Evolutionary conservation across 2,113 vertebrate genomes (phyloP), one percentile per base, ranked within the genome.

Genomic region (Pangasianodon gigas): DNA sequence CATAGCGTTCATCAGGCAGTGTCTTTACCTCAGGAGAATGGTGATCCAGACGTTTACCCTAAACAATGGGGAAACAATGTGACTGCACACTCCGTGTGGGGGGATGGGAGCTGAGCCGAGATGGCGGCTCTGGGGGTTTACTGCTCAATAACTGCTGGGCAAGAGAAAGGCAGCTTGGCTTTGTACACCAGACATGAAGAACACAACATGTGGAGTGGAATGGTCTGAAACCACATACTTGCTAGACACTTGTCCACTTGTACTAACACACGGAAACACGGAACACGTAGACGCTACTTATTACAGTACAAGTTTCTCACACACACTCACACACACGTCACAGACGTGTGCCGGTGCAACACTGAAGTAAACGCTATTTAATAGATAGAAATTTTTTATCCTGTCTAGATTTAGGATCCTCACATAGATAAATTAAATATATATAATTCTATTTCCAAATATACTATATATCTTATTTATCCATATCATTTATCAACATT

Each of bases 361-460:
- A 92, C 91, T 87, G 91, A 93, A 95, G 87, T 94, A 93, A 95
- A 95, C 92, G 93, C 88, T 90, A 93, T 94, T 91, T 92, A 89
- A 86, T 87, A 87, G 88, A 93, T 96, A 91, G 95, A 94, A 19
- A 95, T 90, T 93, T 93, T 94, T 93, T 88, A 93, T 93, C 92
- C 90, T 90, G 88, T 94, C 92, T 95, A 95, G 94, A 95, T 92
- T 93, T 95, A 88, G 94, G 91, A 94, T 95, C 94, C 90, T 91
- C 94, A 95, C 95, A 90, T 96, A 96, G 95, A 96, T 95, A 95
- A 95, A 95, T 96, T 94, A 96, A 95, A 94, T 95, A 94, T 95
- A 95, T 94, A 93, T 93, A 69, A 89, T 93, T 94, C 94, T 95
- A 95, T 95, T 95, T 93, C 92, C 91, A 95, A 94, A 96, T 96